Evolutionary conservation across 2,888 invertebrate species (phyloP).

Genomic region (Polydrusus tereticollis): DNA sequence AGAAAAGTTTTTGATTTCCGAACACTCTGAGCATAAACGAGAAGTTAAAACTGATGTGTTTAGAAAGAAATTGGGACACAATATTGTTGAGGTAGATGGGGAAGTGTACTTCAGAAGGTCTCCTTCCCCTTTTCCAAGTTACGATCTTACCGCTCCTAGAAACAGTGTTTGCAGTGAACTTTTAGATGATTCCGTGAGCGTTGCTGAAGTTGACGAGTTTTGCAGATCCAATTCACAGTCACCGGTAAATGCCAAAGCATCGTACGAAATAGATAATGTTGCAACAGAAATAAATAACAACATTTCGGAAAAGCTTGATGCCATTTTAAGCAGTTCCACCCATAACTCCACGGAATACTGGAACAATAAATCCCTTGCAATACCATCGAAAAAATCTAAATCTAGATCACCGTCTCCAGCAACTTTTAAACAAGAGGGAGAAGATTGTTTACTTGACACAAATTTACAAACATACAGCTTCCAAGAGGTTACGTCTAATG

Average conservation of each 20-base stretch:
- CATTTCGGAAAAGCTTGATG: slow-evolving; percentile 50
- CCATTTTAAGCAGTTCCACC: slow-evolving; percentile 48
- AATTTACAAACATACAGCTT: background rate
- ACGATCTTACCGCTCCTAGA: slow-evolving; percentile 58
- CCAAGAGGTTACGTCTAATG: background rate
- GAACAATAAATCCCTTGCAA: slow-evolving; percentile 52
- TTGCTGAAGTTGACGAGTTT: slow-evolving; percentile 69
- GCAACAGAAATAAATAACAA: slow-evolving; percentile 25
- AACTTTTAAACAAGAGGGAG: background rate
- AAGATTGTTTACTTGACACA: background rate
- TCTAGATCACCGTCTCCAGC: slow-evolving; percentile 41
- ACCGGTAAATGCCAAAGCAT: slow-evolving; percentile 3
- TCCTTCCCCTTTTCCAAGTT: slow-evolving; percentile 61
- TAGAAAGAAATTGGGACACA: slow-evolving; percentile 40
- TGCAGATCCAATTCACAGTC: slow-evolving; percentile 59
- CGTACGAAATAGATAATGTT: background rate
- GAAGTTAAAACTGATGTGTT: slow-evolving; percentile 39
- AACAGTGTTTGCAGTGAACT: slow-evolving; percentile 64
- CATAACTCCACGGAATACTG: slow-evolving; percentile 54
- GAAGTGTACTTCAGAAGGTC: slow-evolving; percentile 54
- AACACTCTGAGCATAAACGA: slow-evolving; percentile 40
- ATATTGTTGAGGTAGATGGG: slow-evolving; percentile 37
- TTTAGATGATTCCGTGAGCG: slow-evolving; percentile 51
- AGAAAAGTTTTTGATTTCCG: slow-evolving; percentile 53
- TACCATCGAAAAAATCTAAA: slow-evolving; percentile 45